Evolutionary conservation across 2,113 vertebrate genomes (phyloP).

Genomic region (Oxyura jamaicensis): DNA sequence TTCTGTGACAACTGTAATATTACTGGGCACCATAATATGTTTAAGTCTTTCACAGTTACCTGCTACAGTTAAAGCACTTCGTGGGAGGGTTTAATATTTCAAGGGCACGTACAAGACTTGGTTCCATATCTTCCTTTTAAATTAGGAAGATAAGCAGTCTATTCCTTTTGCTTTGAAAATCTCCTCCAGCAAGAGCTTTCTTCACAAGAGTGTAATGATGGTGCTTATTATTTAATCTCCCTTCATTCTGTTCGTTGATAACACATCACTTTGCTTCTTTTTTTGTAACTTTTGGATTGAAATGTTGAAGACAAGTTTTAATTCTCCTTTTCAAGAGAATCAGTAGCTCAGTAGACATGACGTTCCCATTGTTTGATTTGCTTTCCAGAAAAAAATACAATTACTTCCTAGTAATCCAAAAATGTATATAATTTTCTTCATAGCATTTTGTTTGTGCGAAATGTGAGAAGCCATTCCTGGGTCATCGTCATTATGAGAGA

Average conservation of each 20-base stretch:
- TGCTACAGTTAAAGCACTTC: background rate
- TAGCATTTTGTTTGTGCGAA: conserved; percentile 99
- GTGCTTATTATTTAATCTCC: background rate
- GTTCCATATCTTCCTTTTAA: background rate
- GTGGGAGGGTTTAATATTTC: background rate
- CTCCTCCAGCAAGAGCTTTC: background rate
- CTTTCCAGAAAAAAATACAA: background rate
- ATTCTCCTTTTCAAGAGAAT: background rate
- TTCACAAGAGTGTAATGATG: background rate
- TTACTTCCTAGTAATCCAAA: background rate
- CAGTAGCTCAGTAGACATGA: background rate
- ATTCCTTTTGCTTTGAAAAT: background rate
- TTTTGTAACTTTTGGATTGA: background rate
- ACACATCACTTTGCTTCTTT: background rate
- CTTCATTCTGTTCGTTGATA: background rate
- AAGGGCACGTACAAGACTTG: background rate
- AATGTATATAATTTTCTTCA: conserved; percentile 59
- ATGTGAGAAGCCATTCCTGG: conserved; percentile 99
- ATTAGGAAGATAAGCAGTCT: background rate
- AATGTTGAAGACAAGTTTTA: background rate
- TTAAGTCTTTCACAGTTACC: background rate
- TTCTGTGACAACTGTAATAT: background rate
- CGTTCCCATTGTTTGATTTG: background rate
- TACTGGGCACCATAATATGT: background rate
- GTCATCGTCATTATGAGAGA: conserved; percentile 96